A percentile compares a stretch with the other conserved stretches of the same genome.
These are phyloP conservation scores for Sitta carolinensis DNA, from an alignment of 2,797 vertebrate genomes.

Conservation along the genomic window DNA sequence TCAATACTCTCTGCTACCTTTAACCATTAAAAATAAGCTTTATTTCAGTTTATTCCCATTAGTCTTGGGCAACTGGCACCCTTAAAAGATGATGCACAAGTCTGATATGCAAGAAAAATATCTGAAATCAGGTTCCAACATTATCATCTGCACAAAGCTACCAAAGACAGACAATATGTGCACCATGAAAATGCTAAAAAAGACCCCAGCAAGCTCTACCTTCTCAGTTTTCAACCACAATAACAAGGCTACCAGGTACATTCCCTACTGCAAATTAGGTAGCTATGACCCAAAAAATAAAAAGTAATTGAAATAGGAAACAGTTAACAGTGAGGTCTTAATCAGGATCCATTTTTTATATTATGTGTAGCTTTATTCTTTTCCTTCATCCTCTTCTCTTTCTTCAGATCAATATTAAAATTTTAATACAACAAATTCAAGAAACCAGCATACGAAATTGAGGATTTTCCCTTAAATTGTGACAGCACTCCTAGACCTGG, in stretches of 20 bases:
- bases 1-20: constrained; percentile 25
- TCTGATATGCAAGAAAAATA: not conserved
- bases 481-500: not conserved
- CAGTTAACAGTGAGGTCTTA: not conserved
- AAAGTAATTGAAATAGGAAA: not conserved
- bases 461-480: not conserved
- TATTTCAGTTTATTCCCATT: constrained; percentile 15
- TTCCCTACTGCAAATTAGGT: not conserved
- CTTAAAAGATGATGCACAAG: not conserved
- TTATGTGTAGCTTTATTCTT: not conserved
- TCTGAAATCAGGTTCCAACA: not conserved
- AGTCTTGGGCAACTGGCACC: not conserved
- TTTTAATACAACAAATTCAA: not conserved
- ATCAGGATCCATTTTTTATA: not conserved
- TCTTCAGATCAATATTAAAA: not conserved
- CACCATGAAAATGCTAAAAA: not conserved
- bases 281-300: not conserved
- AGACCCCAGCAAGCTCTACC: not conserved
- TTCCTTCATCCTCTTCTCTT: not conserved
- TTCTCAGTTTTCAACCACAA: not conserved
- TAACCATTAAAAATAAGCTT: constrained; percentile 44
- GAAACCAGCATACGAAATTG: not conserved
- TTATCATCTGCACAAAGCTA: not conserved
- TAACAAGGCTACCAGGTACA: not conserved
- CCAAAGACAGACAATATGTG: not conserved